Evolutionary conservation across 2,113 vertebrate genomes (phyloP).

Genomic region (Burhinus bistriatus): DNA sequence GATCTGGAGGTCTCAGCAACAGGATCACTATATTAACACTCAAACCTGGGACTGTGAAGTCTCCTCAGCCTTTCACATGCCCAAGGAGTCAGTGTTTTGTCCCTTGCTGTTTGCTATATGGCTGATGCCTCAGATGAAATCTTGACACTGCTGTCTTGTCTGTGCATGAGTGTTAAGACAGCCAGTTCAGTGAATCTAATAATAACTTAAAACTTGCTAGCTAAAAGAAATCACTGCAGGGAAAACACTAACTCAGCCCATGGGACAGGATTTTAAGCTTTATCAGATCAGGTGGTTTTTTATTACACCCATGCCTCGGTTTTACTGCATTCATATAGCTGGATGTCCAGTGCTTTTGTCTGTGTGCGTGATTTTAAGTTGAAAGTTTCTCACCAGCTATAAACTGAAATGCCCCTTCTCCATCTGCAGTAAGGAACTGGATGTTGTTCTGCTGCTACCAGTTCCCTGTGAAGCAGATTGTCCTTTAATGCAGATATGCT

Average conservation of each 20-base stretch:
- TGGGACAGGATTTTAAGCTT: background rate
- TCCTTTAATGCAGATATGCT: background rate
- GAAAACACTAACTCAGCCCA: background rate
- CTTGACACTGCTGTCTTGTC: background rate
- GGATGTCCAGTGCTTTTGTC: background rate
- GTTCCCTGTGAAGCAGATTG: background rate
- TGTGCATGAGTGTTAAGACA: background rate
- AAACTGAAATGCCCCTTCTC: background rate
- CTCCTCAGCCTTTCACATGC: background rate
- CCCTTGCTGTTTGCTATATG: background rate
- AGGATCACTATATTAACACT: background rate
- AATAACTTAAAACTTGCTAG: background rate
- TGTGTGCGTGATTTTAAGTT: background rate
- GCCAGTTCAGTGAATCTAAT: background rate
- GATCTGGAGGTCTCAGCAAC: background rate
- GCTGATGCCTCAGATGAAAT: background rate
- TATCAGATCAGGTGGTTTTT: background rate
- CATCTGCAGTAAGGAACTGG: background rate
- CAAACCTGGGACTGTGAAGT: background rate
- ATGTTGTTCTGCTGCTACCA: background rate
- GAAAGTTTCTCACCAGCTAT: background rate
- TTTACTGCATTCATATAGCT: background rate
- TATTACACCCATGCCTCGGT: background rate
- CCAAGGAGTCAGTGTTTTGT: background rate
- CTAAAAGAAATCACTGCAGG: background rate